Percentiles rank a stretch among this genome's conserved stretches.
phyloP scores from a whole-genome alignment of 2,888 invertebrate genomes.

The Andrena trimmerana region DNA sequence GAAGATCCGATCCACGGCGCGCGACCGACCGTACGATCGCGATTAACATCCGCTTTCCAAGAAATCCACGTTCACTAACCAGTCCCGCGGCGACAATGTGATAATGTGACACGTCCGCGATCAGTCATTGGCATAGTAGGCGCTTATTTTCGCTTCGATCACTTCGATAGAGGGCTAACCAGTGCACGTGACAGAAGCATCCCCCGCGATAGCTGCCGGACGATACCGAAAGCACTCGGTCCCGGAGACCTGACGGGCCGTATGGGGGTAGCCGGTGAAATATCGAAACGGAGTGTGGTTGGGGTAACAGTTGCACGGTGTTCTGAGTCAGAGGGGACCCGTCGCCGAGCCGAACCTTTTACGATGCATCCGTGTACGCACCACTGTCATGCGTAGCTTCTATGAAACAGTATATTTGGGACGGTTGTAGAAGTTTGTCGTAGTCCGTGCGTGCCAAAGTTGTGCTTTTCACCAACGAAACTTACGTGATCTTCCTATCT shows the following conservation, averaged over 20 bases:
- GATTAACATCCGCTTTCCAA: conserved; percentile 26
- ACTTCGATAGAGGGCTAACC: conserved; percentile 3
- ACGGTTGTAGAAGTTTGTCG: conserved; percentile 73
- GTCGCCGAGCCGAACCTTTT: background rate
- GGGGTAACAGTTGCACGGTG: conserved; percentile 65
- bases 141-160: conserved; percentile 41
- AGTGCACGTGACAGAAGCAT: background rate
- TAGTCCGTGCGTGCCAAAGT: conserved; percentile 69
- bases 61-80: conserved; percentile 52
- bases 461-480: conserved; percentile 56
- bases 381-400: conserved; percentile 61
- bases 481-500: conserved; percentile 5
- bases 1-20: background rate
- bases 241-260: background rate
- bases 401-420: conserved; percentile 67
- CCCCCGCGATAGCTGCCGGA: background rate
- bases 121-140: conserved; percentile 31
- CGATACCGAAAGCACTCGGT: background rate
- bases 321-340: conserved; percentile 23
- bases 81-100: conserved; percentile 33
- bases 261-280: conserved; percentile 5
- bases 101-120: conserved; percentile 14
- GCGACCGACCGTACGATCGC: conserved; percentile 14
- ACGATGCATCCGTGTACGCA: conserved; percentile 59
- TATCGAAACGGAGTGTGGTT: conserved; percentile 37